phyloP scores from a whole-genome alignment of 2,888 invertebrate genomes.

The Bellardia pandia region DNA sequence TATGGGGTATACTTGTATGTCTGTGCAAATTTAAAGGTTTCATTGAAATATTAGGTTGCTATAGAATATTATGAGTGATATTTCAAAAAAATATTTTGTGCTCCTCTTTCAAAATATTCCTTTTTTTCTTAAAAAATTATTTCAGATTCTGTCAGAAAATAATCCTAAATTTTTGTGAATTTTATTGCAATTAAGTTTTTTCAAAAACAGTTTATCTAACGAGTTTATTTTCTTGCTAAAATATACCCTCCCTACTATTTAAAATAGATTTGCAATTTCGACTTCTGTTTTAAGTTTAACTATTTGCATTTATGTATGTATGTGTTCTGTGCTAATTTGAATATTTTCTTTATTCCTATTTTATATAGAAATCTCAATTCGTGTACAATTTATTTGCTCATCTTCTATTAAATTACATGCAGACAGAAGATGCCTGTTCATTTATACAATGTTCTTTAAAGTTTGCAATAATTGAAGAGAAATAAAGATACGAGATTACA shows the following conservation, averaged over 20 bases:
- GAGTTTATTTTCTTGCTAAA: no score
- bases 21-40: not conserved
- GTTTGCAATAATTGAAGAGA: not conserved
- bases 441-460: slow-evolving; percentile 1
- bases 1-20: not conserved
- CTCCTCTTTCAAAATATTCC: no score
- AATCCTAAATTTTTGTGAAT: no score
- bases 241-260: slow-evolving; percentile 17
- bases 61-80: not conserved
- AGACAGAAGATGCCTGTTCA: not conserved
- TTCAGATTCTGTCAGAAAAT: no score
- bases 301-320: slow-evolving; percentile 27
- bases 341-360: slow-evolving; percentile 40
- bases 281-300: not conserved
- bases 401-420: slow-evolving; percentile 17
- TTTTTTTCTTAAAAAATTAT: no score
- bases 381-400: slow-evolving; percentile 9
- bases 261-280: not conserved
- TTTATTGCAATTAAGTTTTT: no score
- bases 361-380: slow-evolving; percentile 19
- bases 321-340: slow-evolving; percentile 41
- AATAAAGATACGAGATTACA: not conserved
- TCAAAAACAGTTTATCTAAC: no score
- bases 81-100: no score
- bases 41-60: slow-evolving; percentile 29